phyloP scores from a whole-genome alignment of 2,888 invertebrate species.

The Calameuta pallipes region DNA sequence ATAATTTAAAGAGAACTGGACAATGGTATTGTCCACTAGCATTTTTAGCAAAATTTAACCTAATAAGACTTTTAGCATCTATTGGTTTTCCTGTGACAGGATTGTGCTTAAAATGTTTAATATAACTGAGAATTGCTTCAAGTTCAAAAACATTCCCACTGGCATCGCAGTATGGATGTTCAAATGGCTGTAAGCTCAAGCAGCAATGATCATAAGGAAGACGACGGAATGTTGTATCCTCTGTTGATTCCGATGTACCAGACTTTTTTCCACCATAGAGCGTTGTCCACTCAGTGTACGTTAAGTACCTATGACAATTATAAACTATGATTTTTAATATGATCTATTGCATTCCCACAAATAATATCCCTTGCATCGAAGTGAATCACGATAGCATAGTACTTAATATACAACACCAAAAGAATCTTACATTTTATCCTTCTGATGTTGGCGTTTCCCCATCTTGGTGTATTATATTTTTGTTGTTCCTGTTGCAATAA shows the following conservation, averaged over 20 bases:
- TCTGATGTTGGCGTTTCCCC: constrained; percentile 95
- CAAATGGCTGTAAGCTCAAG: constrained; percentile 90
- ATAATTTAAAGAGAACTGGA: constrained; percentile 91
- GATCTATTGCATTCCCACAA: neutral
- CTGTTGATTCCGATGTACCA: constrained; percentile 73
- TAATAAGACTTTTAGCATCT: constrained; percentile 83
- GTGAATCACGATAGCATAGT: neutral
- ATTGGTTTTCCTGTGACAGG: constrained; percentile 93
- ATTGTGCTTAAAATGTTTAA: constrained; percentile 92
- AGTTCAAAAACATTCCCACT: constrained; percentile 95
- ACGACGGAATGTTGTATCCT: constrained; percentile 86
- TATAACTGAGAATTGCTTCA: constrained; percentile 84
- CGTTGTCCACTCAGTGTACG: constrained; percentile 90
- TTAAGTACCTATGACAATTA: constrained; percentile 75
- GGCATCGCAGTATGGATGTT: constrained; percentile 89
- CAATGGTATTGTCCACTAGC: constrained; percentile 87
- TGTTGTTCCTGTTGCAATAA: neutral
- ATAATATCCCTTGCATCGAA: neutral
- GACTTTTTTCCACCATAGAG: constrained; percentile 88
- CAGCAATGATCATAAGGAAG: constrained; percentile 95
- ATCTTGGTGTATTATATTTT: constrained; percentile 69
- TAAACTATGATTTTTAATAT: neutral
- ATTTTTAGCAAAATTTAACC: constrained; percentile 91
- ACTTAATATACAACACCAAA: neutral
- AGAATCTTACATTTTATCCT: constrained; percentile 86